A percentile compares a stretch with the other conserved stretches of the same genome.
phyloP scores from a whole-genome alignment of 1,140 invertebrate genomes.

The Drosophila navojoa region DNA sequence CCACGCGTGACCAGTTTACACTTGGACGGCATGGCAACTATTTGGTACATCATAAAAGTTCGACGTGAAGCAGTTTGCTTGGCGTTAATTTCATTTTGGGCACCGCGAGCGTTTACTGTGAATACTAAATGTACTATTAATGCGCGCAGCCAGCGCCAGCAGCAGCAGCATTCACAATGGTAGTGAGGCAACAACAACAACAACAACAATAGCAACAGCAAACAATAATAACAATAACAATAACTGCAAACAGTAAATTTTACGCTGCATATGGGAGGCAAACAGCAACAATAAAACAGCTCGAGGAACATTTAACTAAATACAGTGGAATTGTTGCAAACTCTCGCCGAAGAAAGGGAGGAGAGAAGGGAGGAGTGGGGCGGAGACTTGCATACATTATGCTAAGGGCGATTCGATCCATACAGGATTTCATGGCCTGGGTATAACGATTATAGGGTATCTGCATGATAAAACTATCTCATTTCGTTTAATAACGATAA shows the following conservation, averaged over 20 bases:
- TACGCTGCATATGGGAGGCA: background rate
- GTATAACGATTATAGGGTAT: no score
- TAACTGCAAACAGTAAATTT: background rate
- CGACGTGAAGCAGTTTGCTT: constrained; percentile 39
- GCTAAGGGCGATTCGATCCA: no score
- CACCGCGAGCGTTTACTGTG: constrained; percentile 62
- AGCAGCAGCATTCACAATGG: constrained; percentile 20
- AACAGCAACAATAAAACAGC: no score
- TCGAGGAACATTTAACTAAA: constrained; percentile 7
- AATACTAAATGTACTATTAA: constrained; percentile 74
- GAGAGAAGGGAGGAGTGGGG: background rate
- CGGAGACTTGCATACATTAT: background rate
- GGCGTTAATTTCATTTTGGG: constrained; percentile 46
- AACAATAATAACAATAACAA: constrained; percentile 34
- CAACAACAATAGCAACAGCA: constrained; percentile 38
- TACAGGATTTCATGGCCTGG: no score
- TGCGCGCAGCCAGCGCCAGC: constrained; percentile 37
- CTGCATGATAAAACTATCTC: no score
- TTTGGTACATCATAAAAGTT: constrained; percentile 62
- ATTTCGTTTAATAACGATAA: no score
- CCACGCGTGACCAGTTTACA: background rate
- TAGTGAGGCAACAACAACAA: constrained; percentile 14
- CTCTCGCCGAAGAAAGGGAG: background rate
- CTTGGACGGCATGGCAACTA: constrained; percentile 30
- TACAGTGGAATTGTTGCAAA: background rate